A percentile compares a stretch with the other conserved stretches of the same genome.
These are phyloP conservation scores for Dendropsophus ebraccatus DNA, from an alignment of 2,113 vertebrate genomes.

Conservation along the genomic window DNA sequence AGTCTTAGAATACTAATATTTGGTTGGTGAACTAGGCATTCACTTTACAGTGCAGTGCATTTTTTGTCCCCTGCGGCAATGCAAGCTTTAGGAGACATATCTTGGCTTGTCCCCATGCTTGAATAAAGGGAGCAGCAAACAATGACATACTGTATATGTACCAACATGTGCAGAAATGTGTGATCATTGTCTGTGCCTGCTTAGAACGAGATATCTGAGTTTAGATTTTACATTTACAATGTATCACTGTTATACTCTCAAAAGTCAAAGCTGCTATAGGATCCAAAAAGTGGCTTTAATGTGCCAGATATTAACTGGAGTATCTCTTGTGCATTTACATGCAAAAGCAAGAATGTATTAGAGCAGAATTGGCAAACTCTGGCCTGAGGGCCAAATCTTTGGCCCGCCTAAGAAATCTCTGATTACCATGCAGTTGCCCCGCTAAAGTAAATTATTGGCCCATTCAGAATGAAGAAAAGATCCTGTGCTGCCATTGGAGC, in stretches of 20 bases:
- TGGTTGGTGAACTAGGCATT: neutral
- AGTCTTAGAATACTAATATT: neutral
- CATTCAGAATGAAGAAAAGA: no score
- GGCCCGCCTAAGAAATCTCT: no score
- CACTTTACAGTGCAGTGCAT: neutral
- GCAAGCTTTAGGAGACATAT: slow-evolving; percentile 25
- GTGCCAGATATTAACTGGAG: no score
- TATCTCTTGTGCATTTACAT: no score
- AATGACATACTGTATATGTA: slow-evolving; percentile 63
- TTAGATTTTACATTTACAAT: slow-evolving; percentile 71
- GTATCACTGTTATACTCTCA: neutral
- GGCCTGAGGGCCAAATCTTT: no score
- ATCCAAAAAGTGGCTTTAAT: no score
- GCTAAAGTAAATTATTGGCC: no score
- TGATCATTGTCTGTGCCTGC: slow-evolving; percentile 73
- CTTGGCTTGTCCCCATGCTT: slow-evolving; percentile 58
- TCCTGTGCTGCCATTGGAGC: no score
- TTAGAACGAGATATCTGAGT: slow-evolving; percentile 61
- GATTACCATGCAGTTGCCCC: no score
- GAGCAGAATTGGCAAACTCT: no score
- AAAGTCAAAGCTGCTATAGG: no score
- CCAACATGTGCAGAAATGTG: slow-evolving; percentile 71
- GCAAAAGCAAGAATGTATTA: no score
- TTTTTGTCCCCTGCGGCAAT: neutral
- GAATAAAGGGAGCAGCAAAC: slow-evolving; percentile 61